These are phyloP conservation scores for Graphium colonna DNA, from an alignment of 2,888 invertebrate genomes.

Conservation along the genomic window DNA sequence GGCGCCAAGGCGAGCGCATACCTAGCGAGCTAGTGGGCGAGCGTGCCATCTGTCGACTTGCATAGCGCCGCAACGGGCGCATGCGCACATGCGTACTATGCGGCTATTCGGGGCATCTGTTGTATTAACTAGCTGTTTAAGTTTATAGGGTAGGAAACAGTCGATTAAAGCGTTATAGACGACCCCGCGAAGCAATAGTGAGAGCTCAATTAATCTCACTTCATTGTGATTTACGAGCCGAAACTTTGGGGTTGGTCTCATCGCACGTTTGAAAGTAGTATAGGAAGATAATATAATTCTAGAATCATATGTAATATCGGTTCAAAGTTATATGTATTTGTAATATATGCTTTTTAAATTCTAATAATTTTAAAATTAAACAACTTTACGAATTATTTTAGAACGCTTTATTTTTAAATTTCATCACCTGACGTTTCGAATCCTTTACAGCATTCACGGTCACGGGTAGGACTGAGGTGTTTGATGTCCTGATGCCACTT, in stretches of 20 bases:
- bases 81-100: not conserved
- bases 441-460: too few species aligned
- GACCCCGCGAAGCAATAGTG: not conserved
- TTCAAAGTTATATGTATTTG: too few species aligned
- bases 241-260: not conserved
- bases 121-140: not conserved
- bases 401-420: too few species aligned
- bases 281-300: too few species aligned
- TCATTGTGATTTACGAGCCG: not conserved
- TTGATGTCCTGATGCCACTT: too few species aligned
- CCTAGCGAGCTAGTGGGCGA: slow-evolving; percentile 61
- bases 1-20: slow-evolving; percentile 24
- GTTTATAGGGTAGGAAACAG: not conserved
- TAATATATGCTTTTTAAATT: too few species aligned
- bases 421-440: too few species aligned
- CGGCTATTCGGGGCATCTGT: slow-evolving; percentile 10
- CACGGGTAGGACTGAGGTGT: too few species aligned
- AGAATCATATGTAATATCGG: too few species aligned
- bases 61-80: not conserved
- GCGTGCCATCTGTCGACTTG: slow-evolving; percentile 59
- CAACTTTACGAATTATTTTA: too few species aligned
- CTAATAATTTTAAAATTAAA: too few species aligned
- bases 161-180: not conserved
- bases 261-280: too few species aligned
- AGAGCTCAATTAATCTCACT: not conserved